A percentile compares a stretch with the other conserved stretches of the same genome.
Evolutionary conservation across 2,888 invertebrate genomes (phyloP).

Genomic region (Trichacis sp.): DNA sequence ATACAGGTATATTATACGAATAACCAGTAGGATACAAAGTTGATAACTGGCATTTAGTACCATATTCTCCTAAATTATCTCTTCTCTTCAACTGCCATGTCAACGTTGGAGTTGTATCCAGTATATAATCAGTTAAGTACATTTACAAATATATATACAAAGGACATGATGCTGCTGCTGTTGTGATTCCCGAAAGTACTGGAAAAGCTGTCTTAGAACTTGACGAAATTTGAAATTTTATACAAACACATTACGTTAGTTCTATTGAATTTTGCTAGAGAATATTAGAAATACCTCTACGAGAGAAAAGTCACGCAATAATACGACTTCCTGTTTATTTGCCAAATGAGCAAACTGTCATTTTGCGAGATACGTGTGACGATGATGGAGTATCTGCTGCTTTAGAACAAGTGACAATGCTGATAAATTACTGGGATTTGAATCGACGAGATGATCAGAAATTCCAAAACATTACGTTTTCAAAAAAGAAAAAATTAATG

Average conservation of each 20-base stretch:
- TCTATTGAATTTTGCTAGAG: no score
- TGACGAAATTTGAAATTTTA: slow-evolving; percentile 36
- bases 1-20: slow-evolving; percentile 35
- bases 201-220: slow-evolving; percentile 10
- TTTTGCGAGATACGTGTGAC: not conserved
- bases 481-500: slow-evolving; percentile 17
- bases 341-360: slow-evolving; percentile 29
- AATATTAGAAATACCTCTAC: no score
- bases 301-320: no score
- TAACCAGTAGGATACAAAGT: slow-evolving; percentile 31
- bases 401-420: slow-evolving; percentile 13
- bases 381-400: slow-evolving; percentile 1
- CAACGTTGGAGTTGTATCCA: slow-evolving; percentile 52
- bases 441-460: no score
- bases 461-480: slow-evolving; percentile 17
- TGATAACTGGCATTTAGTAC: slow-evolving; percentile 59
- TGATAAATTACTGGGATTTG: no score
- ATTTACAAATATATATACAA: no score
- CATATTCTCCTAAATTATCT: slow-evolving; percentile 42
- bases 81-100: no score
- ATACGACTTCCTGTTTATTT: no score
- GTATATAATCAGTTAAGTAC: slow-evolving; percentile 48
- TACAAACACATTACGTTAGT: no score
- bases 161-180: slow-evolving; percentile 45
- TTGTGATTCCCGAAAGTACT: slow-evolving; percentile 13